phyloP scores from a whole-genome alignment of 1,140 invertebrate genomes.

The Aphelinus certus region DNA sequence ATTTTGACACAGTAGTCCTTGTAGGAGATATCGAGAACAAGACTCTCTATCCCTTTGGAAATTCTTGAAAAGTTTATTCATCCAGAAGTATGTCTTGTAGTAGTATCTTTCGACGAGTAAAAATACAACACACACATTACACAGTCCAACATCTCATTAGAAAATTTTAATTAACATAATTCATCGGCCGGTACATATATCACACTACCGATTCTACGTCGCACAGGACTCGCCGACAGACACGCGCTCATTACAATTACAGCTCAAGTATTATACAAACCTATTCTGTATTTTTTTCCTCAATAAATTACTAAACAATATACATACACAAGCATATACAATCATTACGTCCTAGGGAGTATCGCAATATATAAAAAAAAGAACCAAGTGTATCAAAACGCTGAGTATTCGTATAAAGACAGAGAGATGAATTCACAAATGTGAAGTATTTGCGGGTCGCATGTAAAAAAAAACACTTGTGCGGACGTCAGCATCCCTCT shows the following conservation, averaged over 20 bases:
- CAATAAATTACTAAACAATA: conserved; percentile 39
- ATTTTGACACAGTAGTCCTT: conserved; percentile 24
- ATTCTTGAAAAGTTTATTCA: background rate
- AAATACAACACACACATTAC: conserved; percentile 1
- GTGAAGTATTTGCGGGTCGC: background rate
- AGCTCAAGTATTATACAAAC: too few relatives aligned
- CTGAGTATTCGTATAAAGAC: conserved; percentile 14
- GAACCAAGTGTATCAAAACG: conserved; percentile 8
- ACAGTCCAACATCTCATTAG: conserved; percentile 11
- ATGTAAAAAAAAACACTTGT: background rate
- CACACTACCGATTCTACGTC: too few relatives aligned
- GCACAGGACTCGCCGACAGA: too few relatives aligned
- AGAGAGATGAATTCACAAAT: background rate
- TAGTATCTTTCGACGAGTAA: background rate
- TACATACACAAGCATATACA: conserved; percentile 25
- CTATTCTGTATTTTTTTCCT: background rate
- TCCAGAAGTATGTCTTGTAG: background rate
- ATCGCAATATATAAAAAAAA: conserved; percentile 14
- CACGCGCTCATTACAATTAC: too few relatives aligned
- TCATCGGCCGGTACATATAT: too few relatives aligned
- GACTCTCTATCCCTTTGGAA: background rate
- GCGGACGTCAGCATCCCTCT: background rate
- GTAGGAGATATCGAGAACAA: conserved; percentile 7
- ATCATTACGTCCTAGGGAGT: conserved; percentile 7
- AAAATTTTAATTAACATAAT: too few relatives aligned